A percentile compares a stretch with the other conserved stretches of the same genome.
phyloP scores from a whole-genome alignment of 2,888 invertebrate species.

The Caenorhabditis sulstoni region DNA sequence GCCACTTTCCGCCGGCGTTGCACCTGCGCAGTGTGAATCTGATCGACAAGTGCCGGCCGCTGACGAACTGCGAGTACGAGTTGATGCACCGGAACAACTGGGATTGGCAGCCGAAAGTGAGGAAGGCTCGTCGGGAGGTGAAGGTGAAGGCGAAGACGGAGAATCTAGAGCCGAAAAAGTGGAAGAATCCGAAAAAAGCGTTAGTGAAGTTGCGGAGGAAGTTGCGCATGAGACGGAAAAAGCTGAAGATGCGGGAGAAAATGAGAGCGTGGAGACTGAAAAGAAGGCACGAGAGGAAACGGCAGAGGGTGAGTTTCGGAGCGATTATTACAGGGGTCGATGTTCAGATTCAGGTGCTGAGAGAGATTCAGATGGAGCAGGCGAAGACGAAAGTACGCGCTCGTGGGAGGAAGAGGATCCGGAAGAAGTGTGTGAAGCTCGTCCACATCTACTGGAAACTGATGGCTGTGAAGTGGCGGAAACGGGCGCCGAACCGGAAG shows the following conservation, averaged over 20 bases:
- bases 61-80: constrained; percentile 48
- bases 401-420: background rate
- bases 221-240: constrained; percentile 2
- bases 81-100: constrained; percentile 30
- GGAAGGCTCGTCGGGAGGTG: constrained; percentile 13
- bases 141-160: background rate
- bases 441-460: constrained; percentile 24
- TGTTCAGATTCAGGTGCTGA: background rate
- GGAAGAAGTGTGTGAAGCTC: constrained; percentile 3
- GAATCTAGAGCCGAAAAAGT: constrained; percentile 1
- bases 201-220: constrained; percentile 8
- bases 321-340: no score
- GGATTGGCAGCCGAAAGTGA: constrained; percentile 28
- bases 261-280: constrained; percentile 16
- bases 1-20: constrained; percentile 29
- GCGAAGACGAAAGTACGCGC: background rate
- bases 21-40: constrained; percentile 9
- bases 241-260: constrained; percentile 4
- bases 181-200: constrained; percentile 5
- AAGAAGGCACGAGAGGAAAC: constrained; percentile 14
- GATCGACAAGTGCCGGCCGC: constrained; percentile 20
- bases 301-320: constrained; percentile 4
- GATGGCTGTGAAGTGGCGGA: constrained; percentile 26
- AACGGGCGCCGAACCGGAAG: constrained; percentile 22
- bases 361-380: background rate